A percentile compares a stretch with the other conserved stretches of the same genome.
These are phyloP conservation scores for Anaspis maculata DNA, from an alignment of 2,888 invertebrate genomes.

Conservation along the genomic window DNA sequence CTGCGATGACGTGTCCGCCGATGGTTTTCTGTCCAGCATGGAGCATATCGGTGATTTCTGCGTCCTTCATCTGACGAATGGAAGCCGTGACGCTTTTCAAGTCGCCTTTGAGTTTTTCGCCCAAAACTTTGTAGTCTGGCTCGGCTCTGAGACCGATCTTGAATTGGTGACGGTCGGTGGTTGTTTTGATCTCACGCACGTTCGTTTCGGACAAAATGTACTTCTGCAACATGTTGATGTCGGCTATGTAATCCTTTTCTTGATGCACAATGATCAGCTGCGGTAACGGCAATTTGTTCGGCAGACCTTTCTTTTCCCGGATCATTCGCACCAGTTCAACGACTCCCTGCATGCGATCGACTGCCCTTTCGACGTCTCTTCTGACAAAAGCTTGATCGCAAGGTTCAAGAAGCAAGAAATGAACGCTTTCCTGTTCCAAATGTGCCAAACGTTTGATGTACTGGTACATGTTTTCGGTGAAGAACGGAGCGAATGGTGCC, in stretches of 20 bases:
- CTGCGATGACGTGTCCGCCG: conserved; percentile 65
- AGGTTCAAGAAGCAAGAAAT: conserved; percentile 84
- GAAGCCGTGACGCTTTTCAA: conserved; percentile 80
- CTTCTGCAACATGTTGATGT: conserved; percentile 67
- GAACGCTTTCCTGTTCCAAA: conserved; percentile 66
- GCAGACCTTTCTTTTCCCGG: conserved; percentile 87
- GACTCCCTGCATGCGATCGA: conserved; percentile 87
- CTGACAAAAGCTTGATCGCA: conserved; percentile 66
- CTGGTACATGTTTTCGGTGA: conserved; percentile 93
- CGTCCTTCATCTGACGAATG: conserved; percentile 70
- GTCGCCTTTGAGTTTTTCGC: conserved; percentile 79
- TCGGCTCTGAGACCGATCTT: conserved; percentile 80
- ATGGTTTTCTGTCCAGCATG: conserved; percentile 63
- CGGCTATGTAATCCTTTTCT: conserved; percentile 65
- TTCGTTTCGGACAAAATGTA: conserved; percentile 93
- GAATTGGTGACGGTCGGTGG: conserved; percentile 85
- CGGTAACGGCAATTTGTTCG: conserved; percentile 92
- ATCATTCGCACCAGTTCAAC: conserved; percentile 90
- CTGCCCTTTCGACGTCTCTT: conserved; percentile 78
- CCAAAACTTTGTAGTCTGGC: conserved; percentile 88
- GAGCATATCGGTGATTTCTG: conserved; percentile 69
- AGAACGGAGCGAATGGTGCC: conserved; percentile 96
- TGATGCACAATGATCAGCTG: conserved; percentile 94
- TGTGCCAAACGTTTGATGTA: conserved; percentile 63
- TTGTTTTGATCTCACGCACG: conserved; percentile 73